phyloP scores from a whole-genome alignment of 2,797 vertebrate genomes.

The Catostomus latipinnis region DNA sequence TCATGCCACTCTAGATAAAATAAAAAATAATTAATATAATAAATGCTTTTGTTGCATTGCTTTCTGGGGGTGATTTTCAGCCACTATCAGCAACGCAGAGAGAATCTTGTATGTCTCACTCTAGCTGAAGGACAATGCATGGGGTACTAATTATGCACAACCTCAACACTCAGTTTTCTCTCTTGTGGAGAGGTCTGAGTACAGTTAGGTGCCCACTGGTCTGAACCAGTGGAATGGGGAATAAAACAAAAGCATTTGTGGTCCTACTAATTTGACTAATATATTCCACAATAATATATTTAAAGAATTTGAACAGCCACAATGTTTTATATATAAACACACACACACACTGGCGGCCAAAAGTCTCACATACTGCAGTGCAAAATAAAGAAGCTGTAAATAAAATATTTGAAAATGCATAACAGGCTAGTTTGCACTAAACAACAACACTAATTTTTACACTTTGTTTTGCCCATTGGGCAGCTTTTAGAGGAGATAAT shows the following conservation, averaged over 20 bases:
- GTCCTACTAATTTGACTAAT: constrained; percentile 34
- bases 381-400: too few relatives aligned
- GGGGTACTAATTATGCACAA: constrained; percentile 44
- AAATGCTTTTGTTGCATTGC: constrained; percentile 6
- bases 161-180: constrained; percentile 47
- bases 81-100: constrained; percentile 40
- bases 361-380: too few relatives aligned
- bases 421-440: constrained; percentile 24
- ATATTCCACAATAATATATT: neutral
- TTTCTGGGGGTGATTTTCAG: constrained; percentile 18
- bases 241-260: constrained; percentile 35
- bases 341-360: too few relatives aligned
- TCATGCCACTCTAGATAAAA: neutral
- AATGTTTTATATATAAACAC: too few relatives aligned
- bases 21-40: neutral
- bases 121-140: constrained; percentile 22
- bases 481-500: constrained; percentile 36
- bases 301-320: too few relatives aligned
- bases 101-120: constrained; percentile 28
- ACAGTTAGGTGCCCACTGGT: constrained; percentile 48
- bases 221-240: constrained; percentile 46
- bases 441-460: constrained; percentile 27
- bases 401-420: constrained; percentile 14
- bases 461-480: constrained; percentile 34
- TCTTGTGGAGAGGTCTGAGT: constrained; percentile 51